Evolutionary conservation across 30 jellyfish, hydroid and myxozoan genomes (phyloP).

Genomic region (Morbakka virulenta): DNA sequence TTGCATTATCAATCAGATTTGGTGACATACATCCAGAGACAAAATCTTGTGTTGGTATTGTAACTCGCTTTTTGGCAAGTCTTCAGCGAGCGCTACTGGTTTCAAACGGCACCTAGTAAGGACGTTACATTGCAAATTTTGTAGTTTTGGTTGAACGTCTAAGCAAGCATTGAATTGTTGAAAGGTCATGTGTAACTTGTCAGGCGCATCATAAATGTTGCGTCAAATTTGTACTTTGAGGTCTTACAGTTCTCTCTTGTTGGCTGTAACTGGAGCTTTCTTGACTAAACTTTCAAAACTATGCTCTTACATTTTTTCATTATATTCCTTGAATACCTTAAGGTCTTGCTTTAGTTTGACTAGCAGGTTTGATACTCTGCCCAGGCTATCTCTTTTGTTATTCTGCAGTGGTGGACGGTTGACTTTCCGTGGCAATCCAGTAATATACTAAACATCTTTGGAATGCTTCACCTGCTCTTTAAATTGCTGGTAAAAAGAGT

Average conservation of each 20-base stretch:
- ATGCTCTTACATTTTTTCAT: constrained; percentile 24
- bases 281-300: constrained; percentile 28
- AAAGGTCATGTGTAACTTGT: constrained; percentile 11
- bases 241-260: constrained; percentile 5
- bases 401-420: constrained; percentile 7
- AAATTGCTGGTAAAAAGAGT: no score
- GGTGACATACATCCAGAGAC: no score
- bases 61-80: constrained; percentile 11
- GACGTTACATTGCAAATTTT: constrained; percentile 14
- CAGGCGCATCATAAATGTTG: constrained; percentile 40
- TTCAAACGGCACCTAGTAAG: constrained; percentile 26
- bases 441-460: constrained; percentile 13
- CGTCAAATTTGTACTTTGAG: constrained; percentile 43
- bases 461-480: constrained; percentile 19
- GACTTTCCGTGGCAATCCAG: constrained; percentile 6
- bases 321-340: neutral
- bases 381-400: constrained; percentile 25
- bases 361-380: constrained; percentile 1
- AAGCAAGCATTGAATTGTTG: constrained; percentile 44
- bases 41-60: constrained; percentile 43
- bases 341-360: constrained; percentile 29
- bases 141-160: constrained; percentile 49
- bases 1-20: no score
- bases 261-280: neutral
- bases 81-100: no score